phyloP scores from a whole-genome alignment of 2,113 vertebrate species.

The Larimichthys crocea region DNA sequence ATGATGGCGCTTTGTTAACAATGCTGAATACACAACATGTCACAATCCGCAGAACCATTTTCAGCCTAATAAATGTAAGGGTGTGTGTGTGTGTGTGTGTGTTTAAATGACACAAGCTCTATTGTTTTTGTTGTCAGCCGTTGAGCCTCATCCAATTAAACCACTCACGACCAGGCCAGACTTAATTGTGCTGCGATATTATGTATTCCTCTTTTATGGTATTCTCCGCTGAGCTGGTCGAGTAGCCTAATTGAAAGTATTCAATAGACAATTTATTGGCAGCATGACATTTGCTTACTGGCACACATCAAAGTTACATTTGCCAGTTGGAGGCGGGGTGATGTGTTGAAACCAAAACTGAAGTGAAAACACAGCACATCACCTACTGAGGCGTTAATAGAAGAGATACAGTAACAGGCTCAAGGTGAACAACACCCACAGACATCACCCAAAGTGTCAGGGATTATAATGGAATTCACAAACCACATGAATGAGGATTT shows the following conservation, averaged over 20 bases:
- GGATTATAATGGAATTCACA: conserved; percentile 28
- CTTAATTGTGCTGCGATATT: conserved; percentile 31
- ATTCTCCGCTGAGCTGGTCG: conserved; percentile 54
- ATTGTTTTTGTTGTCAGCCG: conserved; percentile 17
- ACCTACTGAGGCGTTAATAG: conserved; percentile 51
- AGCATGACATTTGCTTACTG: conserved; percentile 49
- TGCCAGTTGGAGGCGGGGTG: conserved; percentile 57
- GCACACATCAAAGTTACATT: conserved; percentile 37
- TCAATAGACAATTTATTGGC: conserved; percentile 64
- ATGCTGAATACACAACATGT: too few relatives aligned
- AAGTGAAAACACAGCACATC: conserved; percentile 44
- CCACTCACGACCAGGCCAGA: conserved; percentile 2
- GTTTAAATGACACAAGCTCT: not conserved
- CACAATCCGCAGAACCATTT: not conserved
- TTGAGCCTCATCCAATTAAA: conserved; percentile 10
- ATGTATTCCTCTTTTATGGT: conserved; percentile 29
- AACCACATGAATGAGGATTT: conserved; percentile 34
- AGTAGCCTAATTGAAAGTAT: conserved; percentile 64
- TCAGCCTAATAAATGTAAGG: not conserved
- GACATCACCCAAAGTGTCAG: conserved; percentile 22
- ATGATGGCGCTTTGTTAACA: too few relatives aligned
- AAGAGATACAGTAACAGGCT: conserved; percentile 13
- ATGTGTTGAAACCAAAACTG: conserved; percentile 36
- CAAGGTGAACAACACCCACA: conserved; percentile 47
- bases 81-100: not conserved